Base-by-base conservation (phyloP, 2,113 vertebrate genomes). In the Ophthalmotilapia sp. region DNA sequence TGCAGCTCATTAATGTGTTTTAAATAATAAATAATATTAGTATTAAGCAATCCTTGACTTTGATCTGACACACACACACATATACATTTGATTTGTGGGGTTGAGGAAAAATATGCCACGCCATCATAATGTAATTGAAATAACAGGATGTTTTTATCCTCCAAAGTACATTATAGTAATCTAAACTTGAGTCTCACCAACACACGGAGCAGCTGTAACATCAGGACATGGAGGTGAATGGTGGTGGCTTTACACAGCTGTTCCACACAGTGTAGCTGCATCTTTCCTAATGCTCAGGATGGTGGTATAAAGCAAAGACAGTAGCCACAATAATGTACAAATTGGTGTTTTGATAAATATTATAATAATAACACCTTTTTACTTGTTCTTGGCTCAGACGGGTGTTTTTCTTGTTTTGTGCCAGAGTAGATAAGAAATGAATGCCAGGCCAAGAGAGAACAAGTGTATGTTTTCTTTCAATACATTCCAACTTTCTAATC, bases 401-500 rank as follows among this genome's bases (percentile, higher is more conserved):
- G 81, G 75, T 62, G 80, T 81, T 90, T 85, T 75, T 90, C 65
- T 54, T 9, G 47, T 56, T 38, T 85, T 60, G 45, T 79, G 86
- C 88, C 86, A 92, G 84, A 82, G 82, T 85, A 91, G 84, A 93
- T 81, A 85, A 75, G 53, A 81, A 73, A 87, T 33, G 80, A 60
- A 62, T 86, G 90, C 93, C 91, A 94, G 88, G 51, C 73, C 14
- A 23, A 23, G 23, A 84, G 36, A 75, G 79, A 93, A 89, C 91
- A 90, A 93, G 90, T 88, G 77, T 85, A 86, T 83, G 80, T 86
- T 89, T 89, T 73, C 87, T 87, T 89, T 93, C 89, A 89, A 15
- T 58, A 60, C 58, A 42, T 23, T 94, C 92, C 93, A 95, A 90
- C 90, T 93, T 90, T 91, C 84, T 92, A 93, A 94, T 94, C 94